A percentile compares a stretch with the other conserved stretches of the same genome.
phyloP scores from a whole-genome alignment of 2,888 invertebrate genomes.

The Lithophane ornitopus region DNA sequence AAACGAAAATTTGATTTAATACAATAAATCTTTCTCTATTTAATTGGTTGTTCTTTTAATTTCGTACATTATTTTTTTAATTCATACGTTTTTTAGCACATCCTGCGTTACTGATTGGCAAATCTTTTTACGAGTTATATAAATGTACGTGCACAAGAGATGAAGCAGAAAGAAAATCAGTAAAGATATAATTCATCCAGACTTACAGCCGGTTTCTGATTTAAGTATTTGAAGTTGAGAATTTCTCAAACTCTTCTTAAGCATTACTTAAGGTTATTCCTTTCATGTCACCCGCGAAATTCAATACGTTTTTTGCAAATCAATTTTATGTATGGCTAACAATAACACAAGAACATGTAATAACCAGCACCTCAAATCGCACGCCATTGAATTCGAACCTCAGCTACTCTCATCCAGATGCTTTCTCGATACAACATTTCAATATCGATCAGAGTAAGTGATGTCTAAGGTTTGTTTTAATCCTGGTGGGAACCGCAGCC shows the following conservation, averaged over 20 bases:
- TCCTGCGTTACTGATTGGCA: not conserved
- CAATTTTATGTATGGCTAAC: no score
- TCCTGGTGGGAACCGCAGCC: conserved; percentile 10
- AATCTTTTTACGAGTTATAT: not conserved
- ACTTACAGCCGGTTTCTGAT: no score
- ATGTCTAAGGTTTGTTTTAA: not conserved
- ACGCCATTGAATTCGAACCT: not conserved
- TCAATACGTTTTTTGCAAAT: no score
- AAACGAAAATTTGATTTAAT: conserved; percentile 46
- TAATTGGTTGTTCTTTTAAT: not conserved
- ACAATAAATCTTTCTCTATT: conserved; percentile 40
- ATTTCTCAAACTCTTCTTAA: no score
- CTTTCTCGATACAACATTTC: not conserved
- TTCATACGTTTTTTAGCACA: not conserved
- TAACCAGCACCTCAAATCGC: not conserved
- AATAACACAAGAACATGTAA: not conserved
- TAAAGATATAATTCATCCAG: not conserved
- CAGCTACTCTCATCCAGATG: not conserved
- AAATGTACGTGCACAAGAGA: not conserved
- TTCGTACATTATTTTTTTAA: not conserved
- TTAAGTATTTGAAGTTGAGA: no score
- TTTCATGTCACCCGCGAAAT: no score
- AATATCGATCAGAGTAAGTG: not conserved
- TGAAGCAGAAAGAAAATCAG: not conserved
- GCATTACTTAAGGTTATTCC: no score